phyloP scores from a whole-genome alignment of 2,113 vertebrate genomes.

The Dendropsophus ebraccatus region DNA sequence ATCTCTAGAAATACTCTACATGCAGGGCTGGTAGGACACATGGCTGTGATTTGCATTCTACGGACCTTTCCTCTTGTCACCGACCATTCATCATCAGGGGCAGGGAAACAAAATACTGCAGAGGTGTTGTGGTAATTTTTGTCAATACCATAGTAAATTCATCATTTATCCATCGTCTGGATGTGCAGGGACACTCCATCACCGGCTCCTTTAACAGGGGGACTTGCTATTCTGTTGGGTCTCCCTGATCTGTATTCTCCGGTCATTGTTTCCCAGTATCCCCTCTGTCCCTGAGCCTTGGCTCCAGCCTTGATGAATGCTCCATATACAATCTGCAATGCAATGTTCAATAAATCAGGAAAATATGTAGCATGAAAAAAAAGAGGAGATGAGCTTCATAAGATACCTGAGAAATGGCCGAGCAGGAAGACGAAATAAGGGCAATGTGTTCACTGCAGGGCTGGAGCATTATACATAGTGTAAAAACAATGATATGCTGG shows the following conservation, averaged over 20 bases:
- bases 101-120: constrained; percentile 30
- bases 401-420: neutral
- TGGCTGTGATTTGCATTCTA: constrained; percentile 9
- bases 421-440: neutral
- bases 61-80: neutral
- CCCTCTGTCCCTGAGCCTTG: neutral
- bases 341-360: constrained; percentile 42
- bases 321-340: constrained; percentile 24
- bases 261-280: constrained; percentile 12
- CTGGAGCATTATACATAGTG: neutral
- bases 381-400: neutral
- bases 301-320: constrained; percentile 37
- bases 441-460: neutral
- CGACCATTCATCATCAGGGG: constrained; percentile 28
- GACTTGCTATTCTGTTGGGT: constrained; percentile 4
- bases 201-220: neutral
- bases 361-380: neutral
- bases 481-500: no score
- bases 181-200: constrained; percentile 9
- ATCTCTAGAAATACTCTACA: neutral
- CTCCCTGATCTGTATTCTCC: constrained; percentile 47
- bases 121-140: constrained; percentile 21
- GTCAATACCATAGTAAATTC: neutral
- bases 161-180: constrained; percentile 6
- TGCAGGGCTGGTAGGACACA: neutral